phyloP scores from a whole-genome alignment of 1,140 invertebrate species.

The Lasioglossum baleicum region DNA sequence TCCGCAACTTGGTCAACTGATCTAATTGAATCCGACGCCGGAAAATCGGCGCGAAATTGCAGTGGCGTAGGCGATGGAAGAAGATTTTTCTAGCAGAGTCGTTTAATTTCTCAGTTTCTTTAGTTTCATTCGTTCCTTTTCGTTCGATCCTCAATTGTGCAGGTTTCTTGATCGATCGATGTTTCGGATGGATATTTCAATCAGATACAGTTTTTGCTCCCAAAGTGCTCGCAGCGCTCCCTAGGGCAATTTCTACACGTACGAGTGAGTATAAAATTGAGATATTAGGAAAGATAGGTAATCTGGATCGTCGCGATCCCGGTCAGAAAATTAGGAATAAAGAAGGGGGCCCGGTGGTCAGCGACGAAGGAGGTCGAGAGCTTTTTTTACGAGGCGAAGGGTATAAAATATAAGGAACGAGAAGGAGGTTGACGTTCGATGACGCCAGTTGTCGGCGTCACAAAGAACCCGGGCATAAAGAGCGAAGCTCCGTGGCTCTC shows the following conservation, averaged over 20 bases:
- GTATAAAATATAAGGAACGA: constrained; percentile 47
- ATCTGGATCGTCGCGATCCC: not conserved
- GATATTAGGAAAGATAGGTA: constrained; percentile 2
- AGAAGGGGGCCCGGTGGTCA: constrained; percentile 6
- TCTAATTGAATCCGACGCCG: not conserved
- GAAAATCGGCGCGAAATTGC: not conserved
- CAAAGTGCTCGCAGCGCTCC: too few relatives aligned
- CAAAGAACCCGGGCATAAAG: constrained; percentile 58
- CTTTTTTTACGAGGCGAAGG: constrained; percentile 46
- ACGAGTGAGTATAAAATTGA: not conserved
- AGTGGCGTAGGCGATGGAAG: too few relatives aligned
- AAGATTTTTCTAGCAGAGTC: too few relatives aligned
- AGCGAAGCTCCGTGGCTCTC: constrained; percentile 38
- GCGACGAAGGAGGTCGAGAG: constrained; percentile 42
- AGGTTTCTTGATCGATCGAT: too few relatives aligned
- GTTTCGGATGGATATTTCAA: too few relatives aligned
- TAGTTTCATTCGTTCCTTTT: too few relatives aligned
- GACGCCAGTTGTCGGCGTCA: constrained; percentile 65
- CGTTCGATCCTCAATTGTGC: too few relatives aligned
- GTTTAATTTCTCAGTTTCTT: too few relatives aligned
- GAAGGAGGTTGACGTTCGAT: constrained; percentile 48
- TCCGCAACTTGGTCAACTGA: not conserved
- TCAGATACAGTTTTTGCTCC: too few relatives aligned
- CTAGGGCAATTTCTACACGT: too few relatives aligned
- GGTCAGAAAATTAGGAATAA: constrained; percentile 31